Conservation (phyloP, 1,140 invertebrate species). For the Stegodyphus dumicola region DNA sequence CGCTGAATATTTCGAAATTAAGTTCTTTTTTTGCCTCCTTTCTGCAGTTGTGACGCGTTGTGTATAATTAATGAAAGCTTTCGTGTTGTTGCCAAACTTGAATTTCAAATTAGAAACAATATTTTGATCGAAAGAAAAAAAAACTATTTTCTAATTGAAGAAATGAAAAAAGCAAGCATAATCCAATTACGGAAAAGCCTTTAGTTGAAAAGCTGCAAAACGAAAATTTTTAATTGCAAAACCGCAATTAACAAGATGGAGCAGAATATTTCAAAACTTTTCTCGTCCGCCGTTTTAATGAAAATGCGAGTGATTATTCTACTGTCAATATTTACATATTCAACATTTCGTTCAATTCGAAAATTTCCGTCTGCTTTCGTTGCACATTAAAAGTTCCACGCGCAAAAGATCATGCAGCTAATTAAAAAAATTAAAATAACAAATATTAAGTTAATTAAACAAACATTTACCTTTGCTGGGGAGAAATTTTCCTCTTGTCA, state of each 20-base stretch:
- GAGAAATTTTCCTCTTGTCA: neutral
- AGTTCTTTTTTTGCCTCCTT: neutral
- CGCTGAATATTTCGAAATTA: neutral
- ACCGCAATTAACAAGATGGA: conserved; percentile 23
- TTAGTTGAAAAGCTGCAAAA: neutral
- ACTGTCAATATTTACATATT: conserved; percentile 49
- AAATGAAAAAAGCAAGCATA: neutral
- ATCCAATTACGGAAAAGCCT: conserved; percentile 26
- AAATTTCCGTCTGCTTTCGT: conserved; percentile 10
- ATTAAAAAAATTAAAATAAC: conserved; percentile 39
- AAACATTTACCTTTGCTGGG: conserved; percentile 28
- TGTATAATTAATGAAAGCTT: conserved; percentile 28
- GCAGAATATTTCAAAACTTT: conserved; percentile 8
- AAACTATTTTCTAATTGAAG: neutral
- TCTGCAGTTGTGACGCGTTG: neutral
- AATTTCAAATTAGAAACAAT: conserved; percentile 29
- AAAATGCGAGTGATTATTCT: conserved; percentile 16
- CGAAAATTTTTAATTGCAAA: conserved; percentile 32
- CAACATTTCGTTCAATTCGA: conserved; percentile 21
- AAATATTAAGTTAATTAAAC: conserved; percentile 39
- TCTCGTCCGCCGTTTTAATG: neutral
- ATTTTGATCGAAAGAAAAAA: conserved; percentile 9
- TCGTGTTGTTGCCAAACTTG: conserved; percentile 18
- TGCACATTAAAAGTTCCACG: conserved; percentile 4
- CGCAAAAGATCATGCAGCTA: conserved; percentile 30